Evolutionary conservation across 2,888 invertebrate genomes (phyloP).

Genomic region (Drosophila diplacantha): DNA sequence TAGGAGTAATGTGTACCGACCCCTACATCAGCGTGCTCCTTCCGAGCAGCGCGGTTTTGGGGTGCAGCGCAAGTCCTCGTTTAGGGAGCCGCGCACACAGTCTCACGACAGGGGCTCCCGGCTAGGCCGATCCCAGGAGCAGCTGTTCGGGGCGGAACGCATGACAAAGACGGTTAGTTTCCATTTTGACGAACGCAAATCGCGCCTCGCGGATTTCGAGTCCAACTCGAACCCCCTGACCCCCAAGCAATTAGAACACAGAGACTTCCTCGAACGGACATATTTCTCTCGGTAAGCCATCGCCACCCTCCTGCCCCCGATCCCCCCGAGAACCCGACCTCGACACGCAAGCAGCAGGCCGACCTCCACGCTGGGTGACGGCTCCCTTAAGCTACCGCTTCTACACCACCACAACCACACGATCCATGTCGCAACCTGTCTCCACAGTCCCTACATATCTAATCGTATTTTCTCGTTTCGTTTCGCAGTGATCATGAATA

Average conservation of each 20-base stretch:
- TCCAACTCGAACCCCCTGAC: constrained; percentile 59
- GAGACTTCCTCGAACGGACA: constrained; percentile 74
- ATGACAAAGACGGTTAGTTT: constrained; percentile 78
- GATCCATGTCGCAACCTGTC: constrained; percentile 16
- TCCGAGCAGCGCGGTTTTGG: constrained; percentile 70
- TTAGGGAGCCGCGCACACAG: constrained; percentile 74
- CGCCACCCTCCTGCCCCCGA: constrained; percentile 50
- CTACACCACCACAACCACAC: constrained; percentile 36
- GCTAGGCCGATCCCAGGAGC: constrained; percentile 69
- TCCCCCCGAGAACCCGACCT: constrained; percentile 38
- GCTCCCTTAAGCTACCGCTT: constrained; percentile 61
- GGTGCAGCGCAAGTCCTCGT: constrained; percentile 61
- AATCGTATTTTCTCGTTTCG: not conserved
- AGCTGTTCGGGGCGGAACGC: constrained; percentile 70
- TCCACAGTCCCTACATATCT: not conserved
- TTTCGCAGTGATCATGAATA: constrained; percentile 93
- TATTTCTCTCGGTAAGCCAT: constrained; percentile 77
- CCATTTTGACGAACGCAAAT: constrained; percentile 77
- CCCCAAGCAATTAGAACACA: constrained; percentile 69
- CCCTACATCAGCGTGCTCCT: constrained; percentile 55
- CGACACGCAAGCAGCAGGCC: constrained; percentile 41
- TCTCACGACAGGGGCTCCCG: constrained; percentile 74
- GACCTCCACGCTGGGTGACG: constrained; percentile 42
- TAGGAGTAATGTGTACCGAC: constrained; percentile 47
- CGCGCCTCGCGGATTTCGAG: constrained; percentile 74